These are phyloP conservation scores for Drosophila quinaria DNA, from an alignment of 2,888 invertebrate species.

Conservation along the genomic window DNA sequence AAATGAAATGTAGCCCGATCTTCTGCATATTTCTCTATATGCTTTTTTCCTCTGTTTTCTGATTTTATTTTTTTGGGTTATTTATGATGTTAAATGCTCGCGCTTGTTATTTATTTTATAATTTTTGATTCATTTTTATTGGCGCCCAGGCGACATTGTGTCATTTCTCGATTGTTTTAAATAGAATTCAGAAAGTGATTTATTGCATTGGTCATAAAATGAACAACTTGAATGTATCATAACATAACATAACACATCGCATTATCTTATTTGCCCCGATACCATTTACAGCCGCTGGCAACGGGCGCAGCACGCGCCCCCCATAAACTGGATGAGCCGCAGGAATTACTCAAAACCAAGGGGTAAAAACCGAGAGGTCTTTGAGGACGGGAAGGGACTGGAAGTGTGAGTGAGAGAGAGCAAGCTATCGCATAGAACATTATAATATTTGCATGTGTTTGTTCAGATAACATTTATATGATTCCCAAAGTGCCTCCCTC, in stretches of 20 bases:
- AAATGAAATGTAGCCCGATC: conserved; percentile 47
- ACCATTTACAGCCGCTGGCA: conserved; percentile 39
- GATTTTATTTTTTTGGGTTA: conserved; percentile 34
- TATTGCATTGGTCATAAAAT: conserved; percentile 53
- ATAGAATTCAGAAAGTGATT: conserved; percentile 68
- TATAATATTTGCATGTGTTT: conserved; percentile 42
- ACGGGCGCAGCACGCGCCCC: conserved; percentile 41
- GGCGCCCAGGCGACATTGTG: conserved; percentile 68
- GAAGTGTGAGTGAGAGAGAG: neutral
- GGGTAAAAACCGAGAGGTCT: neutral
- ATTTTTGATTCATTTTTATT: conserved; percentile 82
- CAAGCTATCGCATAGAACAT: conserved; percentile 13
- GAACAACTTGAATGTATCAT: conserved; percentile 4
- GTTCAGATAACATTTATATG: conserved; percentile 40
- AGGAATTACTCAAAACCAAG: neutral
- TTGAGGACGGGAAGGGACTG: neutral
- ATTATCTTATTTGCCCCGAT: conserved; percentile 36
- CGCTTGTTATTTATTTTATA: conserved; percentile 76
- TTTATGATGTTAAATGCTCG: conserved; percentile 57
- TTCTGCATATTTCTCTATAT: conserved; percentile 34
- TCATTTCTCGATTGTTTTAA: conserved; percentile 66
- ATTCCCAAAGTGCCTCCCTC: neutral
- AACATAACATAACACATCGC: neutral
- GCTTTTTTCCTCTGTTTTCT: neutral
- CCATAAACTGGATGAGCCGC: conserved; percentile 1